Base-by-base conservation (phyloP, 2,888 invertebrate species). In the Perithous albicinctus region DNA sequence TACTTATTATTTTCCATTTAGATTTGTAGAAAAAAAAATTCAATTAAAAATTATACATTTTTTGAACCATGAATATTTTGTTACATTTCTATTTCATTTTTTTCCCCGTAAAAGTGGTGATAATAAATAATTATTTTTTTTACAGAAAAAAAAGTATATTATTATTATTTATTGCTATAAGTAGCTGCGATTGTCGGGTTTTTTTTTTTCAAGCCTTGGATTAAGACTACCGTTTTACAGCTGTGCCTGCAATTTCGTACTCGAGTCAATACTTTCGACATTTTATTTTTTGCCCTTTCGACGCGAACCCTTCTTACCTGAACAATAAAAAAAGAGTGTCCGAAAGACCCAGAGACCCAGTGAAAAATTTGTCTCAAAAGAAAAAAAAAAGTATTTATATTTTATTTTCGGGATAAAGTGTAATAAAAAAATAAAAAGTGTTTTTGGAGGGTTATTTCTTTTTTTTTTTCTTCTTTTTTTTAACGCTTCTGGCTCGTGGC, bases 221-320 rank as follows among this genome's bases (percentile, higher is more conserved):
- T 51, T 1, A 20, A 12, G n/a, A 67, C 48, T 51, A 67, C 67
- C 51, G 67, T 67, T 67, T 67, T 67, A 67, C 67, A 10, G 67
- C 51, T 51, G 26, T 8, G 54, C 54, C 12, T 26, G 6, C 54
- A 12, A n/a, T 12, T 23, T 54, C 5, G 12, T 54, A 20, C 4
- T 29, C 54, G 29, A 29, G 15, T 56, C 54, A 56, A 56, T 29
- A 56, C 29, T 56, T 56, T 67, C 43, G 5, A 35, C 51, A n/a
- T 48, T 48, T 67, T 80, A n/a, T 75, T 67, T 56, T 74, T 69
- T 54, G 29, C 75, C 81, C 81, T 74, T 78, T 81, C 69, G n/a
- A 46, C 26, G 46, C 46, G 56, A 78, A 77, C 74, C 78, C 69
- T 81, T 81, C 74, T 32, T 78, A 81, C 81, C 81, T 81, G 81